phyloP scores from a whole-genome alignment of 2,888 invertebrate species.

The Clunio marinus region DNA sequence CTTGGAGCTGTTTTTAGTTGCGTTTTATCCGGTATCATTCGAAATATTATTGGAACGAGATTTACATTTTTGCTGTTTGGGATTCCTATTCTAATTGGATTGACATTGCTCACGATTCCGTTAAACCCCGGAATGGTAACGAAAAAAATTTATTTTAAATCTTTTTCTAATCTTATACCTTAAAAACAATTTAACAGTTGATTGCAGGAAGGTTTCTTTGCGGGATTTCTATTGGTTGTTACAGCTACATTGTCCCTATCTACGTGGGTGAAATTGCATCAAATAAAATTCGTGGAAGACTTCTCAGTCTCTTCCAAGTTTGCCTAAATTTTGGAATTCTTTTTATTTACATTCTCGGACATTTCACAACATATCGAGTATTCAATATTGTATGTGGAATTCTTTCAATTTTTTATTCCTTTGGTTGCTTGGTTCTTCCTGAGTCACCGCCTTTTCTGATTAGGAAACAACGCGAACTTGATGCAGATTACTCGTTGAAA shows the following conservation, averaged over 20 bases:
- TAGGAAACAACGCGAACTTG: neutral
- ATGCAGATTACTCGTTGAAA: conserved; percentile 54
- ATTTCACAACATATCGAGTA: neutral
- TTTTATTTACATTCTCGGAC: conserved; percentile 11
- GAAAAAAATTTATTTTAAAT: too few relatives aligned
- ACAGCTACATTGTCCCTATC: neutral
- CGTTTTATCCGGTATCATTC: neutral
- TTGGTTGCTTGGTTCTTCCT: neutral
- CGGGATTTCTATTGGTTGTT: neutral
- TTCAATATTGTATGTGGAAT: conserved; percentile 23
- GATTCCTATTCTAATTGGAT: neutral
- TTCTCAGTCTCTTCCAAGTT: conserved; percentile 26
- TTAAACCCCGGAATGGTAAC: neutral
- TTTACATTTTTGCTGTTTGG: neutral
- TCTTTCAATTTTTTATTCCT: conserved; percentile 2
- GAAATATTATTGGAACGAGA: neutral
- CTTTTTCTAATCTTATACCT: too few relatives aligned
- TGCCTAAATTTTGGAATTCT: conserved; percentile 2
- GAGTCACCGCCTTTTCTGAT: conserved; percentile 16
- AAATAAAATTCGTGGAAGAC: neutral
- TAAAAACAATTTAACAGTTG: neutral
- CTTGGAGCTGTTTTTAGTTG: conserved; percentile 45
- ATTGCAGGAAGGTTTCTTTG: conserved; percentile 8
- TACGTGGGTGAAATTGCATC: conserved; percentile 25
- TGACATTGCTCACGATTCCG: neutral